phyloP scores from a whole-genome alignment of 2,797 vertebrate species.

The Dipus sagitta region DNA sequence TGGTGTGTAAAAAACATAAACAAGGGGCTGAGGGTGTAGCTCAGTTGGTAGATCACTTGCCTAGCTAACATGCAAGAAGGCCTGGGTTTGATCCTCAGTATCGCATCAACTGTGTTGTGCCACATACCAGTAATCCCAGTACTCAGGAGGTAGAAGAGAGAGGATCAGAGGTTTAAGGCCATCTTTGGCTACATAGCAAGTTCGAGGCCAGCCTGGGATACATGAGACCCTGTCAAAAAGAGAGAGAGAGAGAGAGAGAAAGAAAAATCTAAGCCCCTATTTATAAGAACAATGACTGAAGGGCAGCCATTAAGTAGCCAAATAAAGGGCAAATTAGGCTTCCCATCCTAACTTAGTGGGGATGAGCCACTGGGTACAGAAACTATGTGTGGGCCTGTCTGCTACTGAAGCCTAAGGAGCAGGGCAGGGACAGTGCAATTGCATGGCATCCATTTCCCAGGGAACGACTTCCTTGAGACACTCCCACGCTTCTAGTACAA shows the following conservation, averaged over 20 bases:
- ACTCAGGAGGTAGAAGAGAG: background rate
- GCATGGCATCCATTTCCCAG: background rate
- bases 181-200: background rate
- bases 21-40: background rate
- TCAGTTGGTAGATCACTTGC: background rate
- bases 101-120: too few relatives aligned
- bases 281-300: slow-evolving; percentile 28
- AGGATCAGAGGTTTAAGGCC: background rate
- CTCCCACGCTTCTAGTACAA: slow-evolving; percentile 54
- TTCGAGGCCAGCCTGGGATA: background rate
- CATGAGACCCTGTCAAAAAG: background rate
- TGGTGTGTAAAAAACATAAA: background rate
- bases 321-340: background rate
- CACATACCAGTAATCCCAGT: background rate
- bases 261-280: slow-evolving; percentile 2
- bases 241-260: background rate
- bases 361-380: background rate
- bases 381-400: background rate
- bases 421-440: background rate
- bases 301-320: background rate
- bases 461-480: slow-evolving; percentile 11
- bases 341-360: background rate
- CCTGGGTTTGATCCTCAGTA: background rate
- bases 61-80: background rate
- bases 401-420: background rate